These are phyloP conservation scores for Meloidogyne hapla DNA, from an alignment of 1,140 invertebrate genomes.

Conservation along the genomic window DNA sequence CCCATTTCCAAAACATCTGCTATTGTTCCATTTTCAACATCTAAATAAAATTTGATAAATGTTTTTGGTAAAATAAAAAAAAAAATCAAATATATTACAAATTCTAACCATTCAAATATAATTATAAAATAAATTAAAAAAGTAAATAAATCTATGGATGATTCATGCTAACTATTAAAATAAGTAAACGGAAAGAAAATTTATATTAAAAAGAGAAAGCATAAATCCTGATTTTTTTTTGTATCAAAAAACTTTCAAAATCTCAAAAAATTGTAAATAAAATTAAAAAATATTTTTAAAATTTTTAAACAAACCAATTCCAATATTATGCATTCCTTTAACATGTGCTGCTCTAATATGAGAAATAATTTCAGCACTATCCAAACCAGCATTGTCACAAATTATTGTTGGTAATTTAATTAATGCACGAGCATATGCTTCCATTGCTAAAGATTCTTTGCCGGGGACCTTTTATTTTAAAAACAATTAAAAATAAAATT, in stretches of 20 bases:
- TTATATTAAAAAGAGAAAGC: too few species aligned
- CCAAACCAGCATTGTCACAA: conserved; percentile 96
- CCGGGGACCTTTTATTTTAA: conserved; percentile 70
- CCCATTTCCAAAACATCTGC: conserved; percentile 82
- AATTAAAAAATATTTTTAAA: too few species aligned
- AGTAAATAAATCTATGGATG: too few species aligned
- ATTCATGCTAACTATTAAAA: too few species aligned
- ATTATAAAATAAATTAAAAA: too few species aligned
- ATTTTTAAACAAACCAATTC: conserved; percentile 73
- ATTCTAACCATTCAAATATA: too few species aligned
- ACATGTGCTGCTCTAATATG: conserved; percentile 85
- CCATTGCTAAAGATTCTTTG: conserved; percentile 95
- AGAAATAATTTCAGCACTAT: conserved; percentile 88
- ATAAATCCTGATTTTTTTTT: too few species aligned
- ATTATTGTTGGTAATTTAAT: conserved; percentile 86
- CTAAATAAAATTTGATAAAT: conserved; percentile 65
- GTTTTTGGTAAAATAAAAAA: too few species aligned
- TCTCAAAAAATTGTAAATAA: too few species aligned
- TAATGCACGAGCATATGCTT: conserved; percentile 86
- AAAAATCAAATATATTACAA: too few species aligned
- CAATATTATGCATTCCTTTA: conserved; percentile 75
- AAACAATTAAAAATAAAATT: neutral
- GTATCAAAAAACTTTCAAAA: too few species aligned
- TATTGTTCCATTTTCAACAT: conserved; percentile 64
- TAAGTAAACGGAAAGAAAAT: too few species aligned